Evolutionary conservation across 2,888 invertebrate species (phyloP).

Genomic region (Entomobrya multifasciata): DNA sequence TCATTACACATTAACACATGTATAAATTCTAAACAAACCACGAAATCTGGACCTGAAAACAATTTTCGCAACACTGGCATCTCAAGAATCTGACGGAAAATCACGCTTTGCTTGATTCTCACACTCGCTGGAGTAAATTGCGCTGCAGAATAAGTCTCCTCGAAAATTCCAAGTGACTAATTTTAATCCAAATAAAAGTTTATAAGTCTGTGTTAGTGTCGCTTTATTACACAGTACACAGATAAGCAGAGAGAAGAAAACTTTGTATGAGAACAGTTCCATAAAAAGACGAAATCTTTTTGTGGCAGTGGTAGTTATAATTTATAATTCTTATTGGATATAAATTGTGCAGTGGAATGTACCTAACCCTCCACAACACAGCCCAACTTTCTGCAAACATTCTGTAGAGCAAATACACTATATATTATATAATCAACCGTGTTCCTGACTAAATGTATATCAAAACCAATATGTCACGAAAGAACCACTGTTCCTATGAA

Average conservation of each 20-base stretch:
- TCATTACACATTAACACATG: not conserved
- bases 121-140: conserved; percentile 34
- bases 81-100: conserved; percentile 19
- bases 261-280: not conserved
- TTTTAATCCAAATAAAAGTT: not conserved
- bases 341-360: conserved; percentile 17
- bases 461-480: not conserved
- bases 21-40: not conserved
- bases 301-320: too few species aligned
- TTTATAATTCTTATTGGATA: too few species aligned
- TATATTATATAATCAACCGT: too few species aligned
- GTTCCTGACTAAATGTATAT: too few species aligned
- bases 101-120: conserved; percentile 40
- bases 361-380: conserved; percentile 17
- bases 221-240: not conserved
- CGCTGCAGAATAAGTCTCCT: conserved; percentile 15
- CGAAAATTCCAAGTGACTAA: too few species aligned
- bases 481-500: not conserved
- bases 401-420: too few species aligned
- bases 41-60: not conserved
- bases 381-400: too few species aligned
- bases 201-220: too few species aligned
- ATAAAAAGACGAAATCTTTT: not conserved
- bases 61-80: not conserved
- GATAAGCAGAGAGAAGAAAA: not conserved